Evolutionary conservation across 2,113 vertebrate genomes (phyloP).

Genomic region (Tetrax tetrax): DNA sequence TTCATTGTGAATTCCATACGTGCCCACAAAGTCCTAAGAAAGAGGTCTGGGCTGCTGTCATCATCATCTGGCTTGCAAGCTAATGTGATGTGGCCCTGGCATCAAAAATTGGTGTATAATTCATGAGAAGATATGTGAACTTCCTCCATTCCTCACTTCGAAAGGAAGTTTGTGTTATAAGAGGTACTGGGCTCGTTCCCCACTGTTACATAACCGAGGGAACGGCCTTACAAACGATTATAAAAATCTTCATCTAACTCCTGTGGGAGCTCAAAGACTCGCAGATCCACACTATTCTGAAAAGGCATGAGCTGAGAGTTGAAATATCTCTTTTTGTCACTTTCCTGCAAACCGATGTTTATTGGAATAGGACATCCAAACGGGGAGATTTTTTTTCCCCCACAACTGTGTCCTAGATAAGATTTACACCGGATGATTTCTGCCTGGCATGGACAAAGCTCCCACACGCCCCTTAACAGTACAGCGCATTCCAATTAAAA

Average conservation of each 20-base stretch:
- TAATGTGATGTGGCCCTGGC: neutral
- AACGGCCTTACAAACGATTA: neutral
- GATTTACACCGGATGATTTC: neutral
- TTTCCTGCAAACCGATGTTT: neutral
- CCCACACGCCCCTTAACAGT: neutral
- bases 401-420: neutral
- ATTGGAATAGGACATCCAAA: neutral
- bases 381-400: neutral
- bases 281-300: neutral
- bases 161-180: neutral
- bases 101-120: neutral
- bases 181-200: neutral
- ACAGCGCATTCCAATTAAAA: constrained; percentile 32
- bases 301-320: neutral
- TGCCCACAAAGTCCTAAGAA: neutral
- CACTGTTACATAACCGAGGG: neutral
- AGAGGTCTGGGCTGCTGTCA: neutral
- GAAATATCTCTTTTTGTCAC: neutral
- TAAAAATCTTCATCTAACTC: constrained; percentile 20
- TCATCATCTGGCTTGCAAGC: neutral
- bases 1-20: neutral
- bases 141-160: neutral
- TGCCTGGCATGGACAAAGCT: neutral
- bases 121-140: neutral
- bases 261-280: neutral